Evolutionary conservation across 2,113 vertebrate genomes (phyloP).

Genomic region (Nycticorax nycticorax): DNA sequence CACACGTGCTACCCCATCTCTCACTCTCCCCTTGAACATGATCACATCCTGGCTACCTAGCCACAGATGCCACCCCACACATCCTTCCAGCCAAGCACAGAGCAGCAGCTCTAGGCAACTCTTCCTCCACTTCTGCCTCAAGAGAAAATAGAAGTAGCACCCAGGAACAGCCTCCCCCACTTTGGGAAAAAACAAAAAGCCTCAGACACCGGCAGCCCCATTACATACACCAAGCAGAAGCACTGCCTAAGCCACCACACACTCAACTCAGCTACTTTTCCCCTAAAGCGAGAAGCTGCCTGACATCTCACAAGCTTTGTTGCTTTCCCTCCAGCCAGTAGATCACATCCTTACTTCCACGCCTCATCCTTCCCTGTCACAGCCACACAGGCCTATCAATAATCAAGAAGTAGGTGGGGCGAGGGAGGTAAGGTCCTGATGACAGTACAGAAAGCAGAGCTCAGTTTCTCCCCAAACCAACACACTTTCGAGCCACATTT

Average conservation of each 20-base stretch:
- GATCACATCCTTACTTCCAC: not conserved
- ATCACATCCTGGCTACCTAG: not conserved
- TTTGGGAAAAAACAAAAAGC: not conserved
- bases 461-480: not conserved
- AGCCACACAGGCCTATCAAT: not conserved
- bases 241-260: not conserved
- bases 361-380: not conserved
- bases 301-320: not conserved
- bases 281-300: not conserved
- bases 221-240: not conserved
- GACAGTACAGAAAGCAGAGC: not conserved
- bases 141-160: not conserved
- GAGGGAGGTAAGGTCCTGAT: not conserved
- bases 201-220: not conserved
- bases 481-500: not conserved
- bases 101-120: not conserved
- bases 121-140: not conserved
- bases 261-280: not conserved
- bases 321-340: not conserved
- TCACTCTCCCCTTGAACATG: not conserved
- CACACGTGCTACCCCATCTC: not conserved
- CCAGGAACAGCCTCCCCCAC: not conserved
- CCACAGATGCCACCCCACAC: not conserved
- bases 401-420: not conserved
- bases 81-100: not conserved